A percentile compares a stretch with the other conserved stretches of the same genome.
These are phyloP conservation scores for Fistularia tabacaria DNA, from an alignment of 2,797 vertebrate genomes.

Conservation along the genomic window DNA sequence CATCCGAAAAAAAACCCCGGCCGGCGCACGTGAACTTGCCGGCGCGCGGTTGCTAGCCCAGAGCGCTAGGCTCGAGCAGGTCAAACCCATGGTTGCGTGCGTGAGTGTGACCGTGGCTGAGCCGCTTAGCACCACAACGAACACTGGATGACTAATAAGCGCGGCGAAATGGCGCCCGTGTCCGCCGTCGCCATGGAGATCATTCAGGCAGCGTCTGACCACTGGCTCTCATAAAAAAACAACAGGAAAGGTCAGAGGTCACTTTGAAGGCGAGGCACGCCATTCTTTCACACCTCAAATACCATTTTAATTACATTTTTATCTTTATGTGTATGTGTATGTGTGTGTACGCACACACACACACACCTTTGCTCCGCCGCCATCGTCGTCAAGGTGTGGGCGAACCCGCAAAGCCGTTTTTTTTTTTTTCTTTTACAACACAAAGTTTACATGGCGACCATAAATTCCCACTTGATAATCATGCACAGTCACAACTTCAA, in stretches of 20 bases:
- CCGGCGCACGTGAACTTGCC: too few species aligned
- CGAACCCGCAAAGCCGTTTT: not conserved
- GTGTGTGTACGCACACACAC: not conserved
- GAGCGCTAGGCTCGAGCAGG: too few species aligned
- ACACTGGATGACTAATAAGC: conserved; percentile 5
- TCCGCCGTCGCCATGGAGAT: conserved; percentile 23
- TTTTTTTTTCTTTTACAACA: not conserved
- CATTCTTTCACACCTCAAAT: conserved; percentile 5
- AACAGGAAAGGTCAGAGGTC: conserved; percentile 2
- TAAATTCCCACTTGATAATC: conserved; percentile 40
- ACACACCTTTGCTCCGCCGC: too few species aligned
- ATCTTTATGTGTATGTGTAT: conserved; percentile 5
- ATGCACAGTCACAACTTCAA: conserved; percentile 46
- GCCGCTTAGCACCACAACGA: too few species aligned
- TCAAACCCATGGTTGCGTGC: too few species aligned
- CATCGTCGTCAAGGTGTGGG: not conserved
- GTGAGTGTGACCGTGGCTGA: too few species aligned
- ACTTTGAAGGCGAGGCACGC: conserved; percentile 3
- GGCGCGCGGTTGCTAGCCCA: too few species aligned
- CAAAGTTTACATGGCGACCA: conserved; percentile 2
- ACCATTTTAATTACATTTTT: not conserved
- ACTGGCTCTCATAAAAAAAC: too few species aligned
- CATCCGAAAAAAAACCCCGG: too few species aligned
- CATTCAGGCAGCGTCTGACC: not conserved
- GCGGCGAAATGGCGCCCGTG: conserved; percentile 1